Conservation (phyloP, 2,888 invertebrate species). For the Aradus depressus region DNA sequence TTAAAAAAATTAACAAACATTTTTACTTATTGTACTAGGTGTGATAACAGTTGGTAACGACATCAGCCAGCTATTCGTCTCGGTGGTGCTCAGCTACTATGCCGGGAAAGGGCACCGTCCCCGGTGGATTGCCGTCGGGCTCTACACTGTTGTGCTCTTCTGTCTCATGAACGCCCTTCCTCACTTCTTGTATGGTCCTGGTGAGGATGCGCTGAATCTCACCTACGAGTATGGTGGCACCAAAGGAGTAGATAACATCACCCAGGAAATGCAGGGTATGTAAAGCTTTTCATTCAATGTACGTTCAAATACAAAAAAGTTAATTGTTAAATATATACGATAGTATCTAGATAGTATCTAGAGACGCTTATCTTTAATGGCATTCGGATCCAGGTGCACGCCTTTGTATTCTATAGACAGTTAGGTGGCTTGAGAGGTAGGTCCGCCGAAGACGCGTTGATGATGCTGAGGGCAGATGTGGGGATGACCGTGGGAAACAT, state of each 20-base stretch:
- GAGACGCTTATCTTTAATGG: no score
- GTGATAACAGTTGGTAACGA: slow-evolving; percentile 63
- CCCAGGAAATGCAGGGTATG: slow-evolving; percentile 36
- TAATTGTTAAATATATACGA: no score
- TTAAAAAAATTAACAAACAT: no score
- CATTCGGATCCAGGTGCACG: no score
- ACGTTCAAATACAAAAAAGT: neutral
- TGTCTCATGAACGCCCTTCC: slow-evolving; percentile 55
- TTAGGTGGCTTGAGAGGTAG: no score
- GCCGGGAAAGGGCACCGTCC: slow-evolving; percentile 60
- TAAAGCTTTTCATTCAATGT: neutral
- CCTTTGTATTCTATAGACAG: no score
- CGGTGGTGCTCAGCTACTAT: slow-evolving; percentile 55
- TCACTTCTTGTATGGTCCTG: slow-evolving; percentile 56
- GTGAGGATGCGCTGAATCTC: slow-evolving; percentile 50
- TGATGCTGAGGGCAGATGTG: no score
- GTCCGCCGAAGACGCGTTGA: no score
- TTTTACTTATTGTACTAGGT: slow-evolving; percentile 40
- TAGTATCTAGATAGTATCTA: no score
- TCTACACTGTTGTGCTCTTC: slow-evolving; percentile 49
- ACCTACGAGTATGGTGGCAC: slow-evolving; percentile 47
- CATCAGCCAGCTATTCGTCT: slow-evolving; percentile 56
- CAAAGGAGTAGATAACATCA: slow-evolving; percentile 37
- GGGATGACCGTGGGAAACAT: no score
- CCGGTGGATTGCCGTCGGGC: slow-evolving; percentile 55